These are phyloP conservation scores for Oreochromis grahami DNA, from an alignment of 2,797 vertebrate genomes.

Conservation along the genomic window DNA sequence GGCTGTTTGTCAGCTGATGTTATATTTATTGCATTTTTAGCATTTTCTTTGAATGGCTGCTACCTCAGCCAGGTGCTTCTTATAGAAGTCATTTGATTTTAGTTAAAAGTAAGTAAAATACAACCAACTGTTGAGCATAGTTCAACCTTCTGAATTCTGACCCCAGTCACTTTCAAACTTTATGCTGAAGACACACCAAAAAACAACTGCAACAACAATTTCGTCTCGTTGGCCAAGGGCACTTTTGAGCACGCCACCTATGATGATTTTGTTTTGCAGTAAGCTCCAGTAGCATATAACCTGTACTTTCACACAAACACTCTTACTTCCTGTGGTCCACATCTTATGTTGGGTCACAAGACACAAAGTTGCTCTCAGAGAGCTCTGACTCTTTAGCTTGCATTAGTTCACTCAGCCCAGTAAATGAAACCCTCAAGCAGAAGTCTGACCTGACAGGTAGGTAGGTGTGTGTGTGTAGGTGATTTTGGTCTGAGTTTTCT, in stretches of 20 bases:
- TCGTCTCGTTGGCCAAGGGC: accelerated
- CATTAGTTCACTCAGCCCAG: neutral
- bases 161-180: neutral
- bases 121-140: neutral
- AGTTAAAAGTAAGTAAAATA: neutral
- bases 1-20: neutral
- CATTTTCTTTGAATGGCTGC: neutral
- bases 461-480: neutral
- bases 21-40: neutral
- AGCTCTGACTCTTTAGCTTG: neutral
- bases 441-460: neutral
- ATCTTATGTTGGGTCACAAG: neutral
- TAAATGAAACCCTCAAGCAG: neutral
- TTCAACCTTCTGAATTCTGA: neutral
- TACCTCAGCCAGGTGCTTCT: no score
- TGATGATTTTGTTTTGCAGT: neutral
- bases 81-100: neutral
- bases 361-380: neutral
- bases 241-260: neutral
- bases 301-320: neutral
- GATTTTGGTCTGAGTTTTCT: neutral
- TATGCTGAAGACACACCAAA: neutral
- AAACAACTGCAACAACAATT: neutral
- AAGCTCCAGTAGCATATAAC: neutral
- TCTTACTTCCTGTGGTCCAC: neutral